A percentile compares a stretch with the other conserved stretches of the same genome.
Evolutionary conservation across 2,113 vertebrate genomes (phyloP).

Genomic region (Callocephalon fimbriatum): DNA sequence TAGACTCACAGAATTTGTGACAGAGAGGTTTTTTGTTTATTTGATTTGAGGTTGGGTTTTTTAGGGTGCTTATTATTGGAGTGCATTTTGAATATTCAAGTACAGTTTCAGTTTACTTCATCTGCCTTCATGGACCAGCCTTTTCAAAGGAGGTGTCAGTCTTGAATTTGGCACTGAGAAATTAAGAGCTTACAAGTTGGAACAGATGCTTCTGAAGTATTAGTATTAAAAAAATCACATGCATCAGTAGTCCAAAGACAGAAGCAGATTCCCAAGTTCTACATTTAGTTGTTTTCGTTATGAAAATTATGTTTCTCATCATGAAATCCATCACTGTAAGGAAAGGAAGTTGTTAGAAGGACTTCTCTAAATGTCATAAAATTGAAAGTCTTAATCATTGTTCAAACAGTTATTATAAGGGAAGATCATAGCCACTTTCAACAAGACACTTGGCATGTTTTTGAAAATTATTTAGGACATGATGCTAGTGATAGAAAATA

Average conservation of each 20-base stretch:
- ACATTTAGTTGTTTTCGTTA: neutral
- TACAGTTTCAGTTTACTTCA: neutral
- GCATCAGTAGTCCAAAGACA: neutral
- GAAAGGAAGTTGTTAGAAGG: neutral
- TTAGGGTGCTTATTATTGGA: neutral
- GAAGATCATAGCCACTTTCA: neutral
- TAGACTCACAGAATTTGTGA: neutral
- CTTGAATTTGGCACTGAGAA: neutral
- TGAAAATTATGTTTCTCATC: neutral
- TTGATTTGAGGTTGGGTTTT: neutral
- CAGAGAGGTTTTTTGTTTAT: rapidly evolving
- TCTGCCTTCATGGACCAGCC: rapidly evolving
- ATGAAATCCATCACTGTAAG: neutral
- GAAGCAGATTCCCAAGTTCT: neutral
- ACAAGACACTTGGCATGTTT: neutral
- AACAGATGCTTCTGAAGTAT: neutral
- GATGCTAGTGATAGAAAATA: neutral
- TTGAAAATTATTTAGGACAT: neutral
- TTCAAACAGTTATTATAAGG: neutral
- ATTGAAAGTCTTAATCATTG: neutral
- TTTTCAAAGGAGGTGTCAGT: neutral
- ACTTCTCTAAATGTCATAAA: neutral
- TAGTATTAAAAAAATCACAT: neutral
- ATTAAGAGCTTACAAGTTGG: neutral
- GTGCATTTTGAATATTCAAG: neutral